Base-by-base conservation (phyloP, 2,888 invertebrate species). In the Amiota communis region DNA sequence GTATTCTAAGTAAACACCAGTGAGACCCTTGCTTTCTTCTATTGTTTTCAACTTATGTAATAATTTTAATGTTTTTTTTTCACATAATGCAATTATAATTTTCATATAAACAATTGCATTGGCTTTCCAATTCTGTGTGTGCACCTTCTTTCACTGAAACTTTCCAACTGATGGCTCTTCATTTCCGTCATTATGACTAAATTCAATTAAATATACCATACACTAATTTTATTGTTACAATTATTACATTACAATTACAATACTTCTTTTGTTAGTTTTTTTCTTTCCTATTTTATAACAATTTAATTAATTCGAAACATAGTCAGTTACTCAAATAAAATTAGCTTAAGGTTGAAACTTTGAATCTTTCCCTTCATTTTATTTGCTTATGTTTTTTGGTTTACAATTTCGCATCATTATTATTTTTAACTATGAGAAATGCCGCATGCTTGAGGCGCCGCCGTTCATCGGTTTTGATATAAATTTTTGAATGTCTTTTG, bases 401-500 rank as follows among this genome's bases (percentile, higher is more conserved):
- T 51, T 23, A 20, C 11, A n/a, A 17, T 11, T 23, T 11, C n/a
- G 11, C 63, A 63, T 63, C 46, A n/a, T 46, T 63, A 63, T 63
- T 63, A 53, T 53, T 53, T 63, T 63, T 63, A 63, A n/a, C 46
- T 13, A 63, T 63, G 63, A 63, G 63, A 63, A 63, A 63, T 63
- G 47, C 36, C 63, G 63, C 36, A 36, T 36, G 36, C 63, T 63
- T 63, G 63, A 63, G 63, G 63, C 63, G 46, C 15, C 46, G 63
- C 47, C 47, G n/a, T 36, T 36, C 36, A 11, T 17, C 11, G 20
- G 20, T 17, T 13, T 17, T 59, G 20, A 36, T 36, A 36, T 23
- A 23, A 23, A 57, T 11, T 59, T 59, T 23, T 9, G 12, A 59
- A 59, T 59, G 59, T 46, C 63, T 23, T 63, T 63, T 63, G 63